These are phyloP conservation scores for Stenotaenia linearis DNA, from an alignment of 2,888 invertebrate genomes.

Conservation along the genomic window DNA sequence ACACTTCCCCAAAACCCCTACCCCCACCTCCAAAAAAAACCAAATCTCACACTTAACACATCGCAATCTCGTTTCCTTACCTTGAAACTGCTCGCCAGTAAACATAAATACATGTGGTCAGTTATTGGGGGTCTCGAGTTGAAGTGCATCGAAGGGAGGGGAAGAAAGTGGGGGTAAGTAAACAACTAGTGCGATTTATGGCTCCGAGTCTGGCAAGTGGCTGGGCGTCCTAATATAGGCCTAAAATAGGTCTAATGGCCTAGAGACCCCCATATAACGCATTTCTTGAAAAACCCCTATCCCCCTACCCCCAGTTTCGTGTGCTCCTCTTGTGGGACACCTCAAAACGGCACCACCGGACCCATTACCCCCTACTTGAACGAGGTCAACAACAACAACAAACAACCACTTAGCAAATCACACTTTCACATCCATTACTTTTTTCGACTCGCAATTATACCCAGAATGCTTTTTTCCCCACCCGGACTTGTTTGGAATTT, in stretches of 20 bases:
- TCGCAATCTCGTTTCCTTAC: no score
- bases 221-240: constrained; percentile 12
- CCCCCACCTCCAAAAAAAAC: no score
- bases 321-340: constrained; percentile 17
- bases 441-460: background rate
- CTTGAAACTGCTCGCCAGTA: no score
- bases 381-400: constrained; percentile 17
- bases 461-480: no score
- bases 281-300: background rate
- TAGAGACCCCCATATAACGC: constrained; percentile 2
- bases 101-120: background rate
- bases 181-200: background rate
- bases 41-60: no score
- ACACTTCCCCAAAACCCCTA: no score
- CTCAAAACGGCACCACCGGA: constrained; percentile 23
- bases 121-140: background rate
- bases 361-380: constrained; percentile 22
- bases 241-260: constrained; percentile 21
- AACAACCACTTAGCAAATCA: constrained; percentile 12
- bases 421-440: background rate
- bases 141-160: background rate
- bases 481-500: no score
- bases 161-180: constrained; percentile 7
- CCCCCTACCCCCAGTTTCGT: background rate
- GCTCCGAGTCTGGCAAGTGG: constrained; percentile 4